These are phyloP conservation scores for Palythoa heliodiscus DNA, from an alignment of 92 coral and sea anemone species.

Conservation along the genomic window DNA sequence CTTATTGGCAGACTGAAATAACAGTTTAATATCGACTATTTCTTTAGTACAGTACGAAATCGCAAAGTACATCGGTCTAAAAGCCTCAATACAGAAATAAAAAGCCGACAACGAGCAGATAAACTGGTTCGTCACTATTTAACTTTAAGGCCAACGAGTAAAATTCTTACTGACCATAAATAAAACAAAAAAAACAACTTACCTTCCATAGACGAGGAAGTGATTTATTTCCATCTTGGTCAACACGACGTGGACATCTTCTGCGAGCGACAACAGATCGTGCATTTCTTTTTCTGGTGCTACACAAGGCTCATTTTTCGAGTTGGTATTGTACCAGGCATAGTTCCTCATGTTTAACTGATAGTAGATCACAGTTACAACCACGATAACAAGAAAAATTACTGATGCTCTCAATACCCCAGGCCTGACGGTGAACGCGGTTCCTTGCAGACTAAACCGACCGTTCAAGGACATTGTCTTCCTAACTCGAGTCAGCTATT, in stretches of 20 bases:
- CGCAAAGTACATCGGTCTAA: too few species aligned
- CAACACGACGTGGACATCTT: slow-evolving; percentile 61
- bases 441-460: slow-evolving; percentile 28
- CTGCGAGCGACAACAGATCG: slow-evolving; percentile 57
- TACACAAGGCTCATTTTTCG: slow-evolving; percentile 56
- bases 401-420: slow-evolving; percentile 20
- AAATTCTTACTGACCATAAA: background rate
- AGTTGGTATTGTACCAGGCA: slow-evolving; percentile 70
- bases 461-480: slow-evolving; percentile 11
- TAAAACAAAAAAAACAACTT: slow-evolving; percentile 16
- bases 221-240: slow-evolving; percentile 52
- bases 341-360: slow-evolving; percentile 72
- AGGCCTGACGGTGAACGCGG: slow-evolving; percentile 26
- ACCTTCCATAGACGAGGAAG: slow-evolving; percentile 87
- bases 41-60: too few species aligned
- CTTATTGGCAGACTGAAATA: too few species aligned
- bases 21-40: too few species aligned
- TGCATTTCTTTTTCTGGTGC: slow-evolving; percentile 62
- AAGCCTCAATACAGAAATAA: background rate
- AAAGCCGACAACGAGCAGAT: background rate
- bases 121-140: background rate
- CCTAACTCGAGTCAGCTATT: too few species aligned
- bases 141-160: background rate
- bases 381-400: slow-evolving; percentile 38
- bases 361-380: slow-evolving; percentile 65